Percentiles rank a stretch among this genome's conserved stretches.
These are phyloP conservation scores for Montifringilla adamsi DNA, from an alignment of 2,113 vertebrate genomes.

Conservation along the genomic window DNA sequence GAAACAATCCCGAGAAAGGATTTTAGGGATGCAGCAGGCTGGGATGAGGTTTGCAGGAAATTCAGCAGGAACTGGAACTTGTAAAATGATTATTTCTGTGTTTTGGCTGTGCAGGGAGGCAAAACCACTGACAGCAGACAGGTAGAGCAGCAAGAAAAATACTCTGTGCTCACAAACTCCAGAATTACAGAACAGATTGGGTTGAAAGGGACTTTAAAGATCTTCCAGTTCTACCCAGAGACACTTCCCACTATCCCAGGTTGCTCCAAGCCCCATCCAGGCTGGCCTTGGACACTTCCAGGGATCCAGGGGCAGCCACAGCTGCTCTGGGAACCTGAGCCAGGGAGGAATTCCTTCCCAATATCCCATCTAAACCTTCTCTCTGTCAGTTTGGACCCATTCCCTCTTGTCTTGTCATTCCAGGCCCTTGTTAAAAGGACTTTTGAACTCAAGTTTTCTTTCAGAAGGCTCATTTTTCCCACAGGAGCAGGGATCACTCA, in stretches of 20 bases:
- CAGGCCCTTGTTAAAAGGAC: background rate
- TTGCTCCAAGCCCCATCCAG: accelerated
- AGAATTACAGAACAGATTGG: background rate
- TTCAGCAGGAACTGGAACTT: background rate
- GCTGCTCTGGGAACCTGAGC: background rate
- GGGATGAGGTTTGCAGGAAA: background rate
- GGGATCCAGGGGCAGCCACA: background rate
- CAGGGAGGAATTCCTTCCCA: background rate
- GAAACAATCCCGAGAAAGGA: background rate
- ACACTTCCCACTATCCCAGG: background rate
- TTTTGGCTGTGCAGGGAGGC: background rate
- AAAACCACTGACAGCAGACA: background rate
- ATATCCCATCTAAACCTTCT: background rate
- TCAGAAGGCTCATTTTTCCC: background rate
- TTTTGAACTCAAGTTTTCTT: background rate
- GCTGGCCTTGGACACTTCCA: background rate
- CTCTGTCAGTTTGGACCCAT: background rate
- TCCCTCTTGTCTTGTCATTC: background rate
- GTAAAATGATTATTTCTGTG: background rate
- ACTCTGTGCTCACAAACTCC: background rate
- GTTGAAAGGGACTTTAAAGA: background rate
- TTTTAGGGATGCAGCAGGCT: background rate
- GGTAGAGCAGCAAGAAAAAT: background rate
- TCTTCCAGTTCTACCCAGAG: background rate
- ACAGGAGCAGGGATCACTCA: background rate